Evolutionary conservation across 2,113 vertebrate genomes (phyloP).

Genomic region (Physeter macrocephalus): DNA sequence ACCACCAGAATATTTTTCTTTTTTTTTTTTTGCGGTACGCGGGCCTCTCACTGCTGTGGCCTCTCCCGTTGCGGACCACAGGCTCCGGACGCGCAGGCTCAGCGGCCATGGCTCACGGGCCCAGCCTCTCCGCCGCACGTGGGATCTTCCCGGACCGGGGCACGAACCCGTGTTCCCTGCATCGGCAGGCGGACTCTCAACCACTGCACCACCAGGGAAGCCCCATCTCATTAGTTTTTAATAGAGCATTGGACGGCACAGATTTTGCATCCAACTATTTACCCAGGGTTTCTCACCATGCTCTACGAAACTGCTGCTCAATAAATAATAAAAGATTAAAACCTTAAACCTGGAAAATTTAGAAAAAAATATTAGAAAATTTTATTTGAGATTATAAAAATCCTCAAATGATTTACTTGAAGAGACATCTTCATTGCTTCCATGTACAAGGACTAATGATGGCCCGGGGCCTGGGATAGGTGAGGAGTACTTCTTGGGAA

Average conservation of each 20-base stretch:
- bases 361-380: conserved; percentile 85
- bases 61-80: no score
- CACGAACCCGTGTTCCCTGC: no score
- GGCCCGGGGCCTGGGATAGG: conserved; percentile 47
- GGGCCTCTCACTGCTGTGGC: no score
- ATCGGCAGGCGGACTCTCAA: no score
- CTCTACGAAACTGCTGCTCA: conserved; percentile 77
- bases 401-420: conserved; percentile 83
- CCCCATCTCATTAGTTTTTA: conserved; percentile 67
- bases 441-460: conserved; percentile 82
- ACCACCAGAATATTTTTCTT: no score
- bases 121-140: no score
- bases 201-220: no score
- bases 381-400: conserved; percentile 89
- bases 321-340: conserved; percentile 90
- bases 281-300: conserved; percentile 64
- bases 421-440: conserved; percentile 87
- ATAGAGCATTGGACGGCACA: not conserved
- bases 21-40: no score
- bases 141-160: no score
- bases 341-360: conserved; percentile 87
- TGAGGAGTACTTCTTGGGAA: conserved; percentile 63
- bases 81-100: no score
- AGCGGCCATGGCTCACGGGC: no score
- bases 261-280: conserved; percentile 56